Evolutionary conservation across 2,888 invertebrate species (phyloP), one percentile per base, ranked within the genome.

Genomic region (Plusia festucae): DNA sequence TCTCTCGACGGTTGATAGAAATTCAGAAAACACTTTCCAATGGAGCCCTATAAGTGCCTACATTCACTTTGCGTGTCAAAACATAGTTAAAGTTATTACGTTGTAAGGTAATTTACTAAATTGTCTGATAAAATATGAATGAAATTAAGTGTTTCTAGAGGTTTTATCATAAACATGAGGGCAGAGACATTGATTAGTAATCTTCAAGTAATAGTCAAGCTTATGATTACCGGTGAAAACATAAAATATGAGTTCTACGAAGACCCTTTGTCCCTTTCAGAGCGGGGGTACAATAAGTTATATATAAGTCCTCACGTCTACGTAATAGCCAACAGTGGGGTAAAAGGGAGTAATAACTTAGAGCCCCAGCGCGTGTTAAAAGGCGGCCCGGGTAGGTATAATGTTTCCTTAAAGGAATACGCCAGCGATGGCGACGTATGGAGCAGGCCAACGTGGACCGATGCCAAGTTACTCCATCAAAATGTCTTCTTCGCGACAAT

Each of bases 341-440:
- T 78, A 71, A 63, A 78, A 74, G 65, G 60, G 30, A 63, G 72
- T 65, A 71, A 78, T 75, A 77, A 73, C 63, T 76, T 61, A 69
- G 67, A 55, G 56, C 56, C 46, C 53, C 53, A 67, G 67, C 61
- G 64, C 22, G 65, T 68, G 65, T 73, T 78, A 79, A 78, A 78
- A 73, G 75, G 60, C 66, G 69, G 53, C 53, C 68, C 61, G 68
- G 66, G 62, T 70, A 54, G 49, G 60, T 73, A 54, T 66, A 78
- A 78, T 58, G 62, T 72, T 78, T 75, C 62, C 76, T 72, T 78
- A 60, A 62, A 69, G 73, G 54, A 67, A 68, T 72, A 65, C 44
- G 55, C 53, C 52, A 64, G 46, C 54, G 46, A 8, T 44, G n/a
- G 40, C 46, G 63, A 70, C 65, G 70, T 57, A 69, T 59, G 74